Base-by-base conservation (phyloP, 2,797 vertebrate genomes). In the Aratinga solstitialis region DNA sequence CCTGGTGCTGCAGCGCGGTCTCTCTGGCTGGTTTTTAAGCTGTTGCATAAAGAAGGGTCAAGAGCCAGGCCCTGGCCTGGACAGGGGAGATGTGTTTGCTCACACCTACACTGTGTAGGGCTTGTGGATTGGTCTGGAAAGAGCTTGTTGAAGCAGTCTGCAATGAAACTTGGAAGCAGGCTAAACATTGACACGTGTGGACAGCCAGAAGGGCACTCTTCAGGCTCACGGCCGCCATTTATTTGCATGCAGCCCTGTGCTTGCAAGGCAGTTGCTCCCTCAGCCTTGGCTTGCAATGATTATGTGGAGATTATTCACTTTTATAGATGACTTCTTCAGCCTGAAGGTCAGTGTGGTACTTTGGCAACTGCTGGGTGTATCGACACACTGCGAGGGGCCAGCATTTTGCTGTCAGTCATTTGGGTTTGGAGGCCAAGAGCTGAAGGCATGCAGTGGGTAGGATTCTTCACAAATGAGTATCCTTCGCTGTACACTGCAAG, bases 21-120 rank as follows among this genome's bases (percentile, higher is more conserved):
- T 78, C 2, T 0, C 27, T 40, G 59, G 9, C 32, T 58, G 40
- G 4, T 36, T 68, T 93, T 54, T 50, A 20, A 59, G 19, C 48
- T 75, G n/a, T 26, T 71, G 43, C 9, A n/a, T 65, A 26, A 66
- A 48, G 51, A 23, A n/a, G 5, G 8, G 14, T 68, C 17, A 62
- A n/a, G 68, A 62, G 32, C 20, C 34, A 63, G 32, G 13, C 16
- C 24, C 21, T 58, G 47, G 27, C 23, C 22, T 6, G 16, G 30
- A 26, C 40, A 40, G 20, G 45, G 1, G 0, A n/a, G 23, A 21
- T 48, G 13, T 4, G 11, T 67, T 92, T 83, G 9, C 30, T 83
- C 8, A 19, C 36, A n/a, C 30, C 36, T 66, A 5, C 5, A 13
- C 56, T 1, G 1, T 0, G 1, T 8, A 38, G n/a, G 36, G 15